Evolutionary conservation across 2,797 vertebrate species (phyloP), one percentile per base, ranked within the genome.

Genomic region (Avahi laniger): DNA sequence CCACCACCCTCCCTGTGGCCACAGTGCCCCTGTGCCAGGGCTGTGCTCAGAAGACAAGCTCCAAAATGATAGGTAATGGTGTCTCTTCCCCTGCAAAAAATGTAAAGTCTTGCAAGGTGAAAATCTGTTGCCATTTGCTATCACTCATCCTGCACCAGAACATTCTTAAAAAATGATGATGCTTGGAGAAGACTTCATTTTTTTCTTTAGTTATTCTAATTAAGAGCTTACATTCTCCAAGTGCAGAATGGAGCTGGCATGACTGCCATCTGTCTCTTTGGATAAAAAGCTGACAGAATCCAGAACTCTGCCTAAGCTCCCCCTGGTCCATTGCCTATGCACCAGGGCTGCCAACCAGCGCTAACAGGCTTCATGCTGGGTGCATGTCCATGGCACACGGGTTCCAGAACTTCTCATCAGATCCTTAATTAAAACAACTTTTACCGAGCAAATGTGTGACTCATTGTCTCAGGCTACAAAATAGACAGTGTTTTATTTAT

Each of bases 381-480:
- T 18, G 33, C 13, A 11, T 30, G 26, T n/a, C 46, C 54, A 59
- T 0, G 15, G 46, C 63, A 13, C 13, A 43, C 1, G 48, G 72
- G 28, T 20, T 72, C 78, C 73, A 48, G 54, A 67, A 73, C n/a
- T 82, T 72, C 52, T 78, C 2, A 43, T 82, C 30, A 24, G 48
- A 82, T 63, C n/a, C 20, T 92, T 79, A 57, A 61, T 95, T 96
- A 75, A 96, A 97, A 89, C 18, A 18, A 61, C 18, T 69, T 90
- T 67, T 67, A 54, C 28, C 67, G 12, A 91, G 48, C 7, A 73
- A 85, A 33, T 78, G 43, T 10, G n/a, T 67, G 26, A 67, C 41
- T 41, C 26, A 5, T 43, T 79, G 41, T 43, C 59, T 67, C 12
- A 82, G 41, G 38, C 12, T 80, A 61, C 54, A 59, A 61, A 85